A percentile compares a stretch with the other conserved stretches of the same genome.
These are phyloP conservation scores for Telenomus remus DNA, from an alignment of 1,140 invertebrate genomes.

Conservation along the genomic window DNA sequence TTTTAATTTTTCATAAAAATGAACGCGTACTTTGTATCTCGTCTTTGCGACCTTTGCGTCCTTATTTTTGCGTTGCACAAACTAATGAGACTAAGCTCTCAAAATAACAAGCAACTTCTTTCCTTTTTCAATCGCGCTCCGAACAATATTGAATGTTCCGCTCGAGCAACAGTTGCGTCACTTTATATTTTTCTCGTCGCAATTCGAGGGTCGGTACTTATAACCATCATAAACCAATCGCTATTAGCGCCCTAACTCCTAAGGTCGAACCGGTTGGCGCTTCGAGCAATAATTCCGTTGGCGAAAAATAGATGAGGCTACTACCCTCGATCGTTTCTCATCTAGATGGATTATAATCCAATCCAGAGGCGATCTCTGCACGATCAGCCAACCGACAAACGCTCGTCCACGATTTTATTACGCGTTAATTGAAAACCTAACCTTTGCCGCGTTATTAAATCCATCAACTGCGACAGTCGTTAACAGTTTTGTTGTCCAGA, in stretches of 20 bases:
- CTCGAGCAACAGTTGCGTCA: conserved; percentile 24
- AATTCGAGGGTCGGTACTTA: conserved; percentile 38
- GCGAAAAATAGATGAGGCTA: conserved; percentile 41
- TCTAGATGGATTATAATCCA: conserved; percentile 56
- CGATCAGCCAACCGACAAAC: conserved; percentile 17
- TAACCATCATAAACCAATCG: conserved; percentile 46
- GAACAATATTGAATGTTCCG: conserved; percentile 35
- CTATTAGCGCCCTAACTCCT: conserved; percentile 58
- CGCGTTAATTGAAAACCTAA: conserved; percentile 58
- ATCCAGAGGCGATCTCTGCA: conserved; percentile 45
- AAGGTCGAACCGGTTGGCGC: conserved; percentile 59
- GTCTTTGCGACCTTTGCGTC: not conserved
- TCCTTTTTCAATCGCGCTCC: conserved; percentile 25
- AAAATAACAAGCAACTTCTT: conserved; percentile 20
- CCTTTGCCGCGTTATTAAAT: conserved; percentile 50
- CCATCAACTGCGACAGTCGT: conserved; percentile 18
- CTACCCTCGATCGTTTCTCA: conserved; percentile 55
- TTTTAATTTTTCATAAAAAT: conserved; percentile 13
- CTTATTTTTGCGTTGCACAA: not conserved
- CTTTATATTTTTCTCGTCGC: conserved; percentile 26
- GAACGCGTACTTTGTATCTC: no score
- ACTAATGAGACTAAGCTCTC: conserved; percentile 18
- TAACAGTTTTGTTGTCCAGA: conserved; percentile 4
- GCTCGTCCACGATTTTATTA: conserved; percentile 51
- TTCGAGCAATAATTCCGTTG: conserved; percentile 60